A percentile compares a stretch with the other conserved stretches of the same genome.
phyloP scores from a whole-genome alignment of 2,113 vertebrate species.

The Spermophilus dauricus region DNA sequence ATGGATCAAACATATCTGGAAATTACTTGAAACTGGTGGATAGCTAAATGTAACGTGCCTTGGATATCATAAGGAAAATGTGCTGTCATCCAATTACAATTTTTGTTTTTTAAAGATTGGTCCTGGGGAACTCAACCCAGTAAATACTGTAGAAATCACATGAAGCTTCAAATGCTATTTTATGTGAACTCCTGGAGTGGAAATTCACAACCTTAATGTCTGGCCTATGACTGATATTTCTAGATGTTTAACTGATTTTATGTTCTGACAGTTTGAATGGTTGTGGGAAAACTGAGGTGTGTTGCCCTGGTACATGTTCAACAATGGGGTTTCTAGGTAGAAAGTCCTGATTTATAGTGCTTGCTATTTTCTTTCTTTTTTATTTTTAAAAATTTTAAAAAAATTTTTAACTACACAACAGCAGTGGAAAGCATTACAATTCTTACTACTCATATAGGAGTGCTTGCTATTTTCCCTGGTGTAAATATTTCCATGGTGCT shows the following conservation, averaged over 20 bases:
- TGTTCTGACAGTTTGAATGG: conserved; percentile 12
- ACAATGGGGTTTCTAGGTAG: background rate
- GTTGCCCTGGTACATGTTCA: background rate
- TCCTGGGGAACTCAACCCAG: background rate
- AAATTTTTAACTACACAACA: too few species aligned
- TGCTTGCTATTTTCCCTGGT: background rate
- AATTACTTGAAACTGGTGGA: conserved; percentile 61
- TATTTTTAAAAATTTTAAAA: too few species aligned
- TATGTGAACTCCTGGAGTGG: background rate
- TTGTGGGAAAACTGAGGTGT: background rate
- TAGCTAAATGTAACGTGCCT: conserved; percentile 1
- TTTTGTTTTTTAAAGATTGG: conserved; percentile 30
- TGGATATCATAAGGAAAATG: background rate
- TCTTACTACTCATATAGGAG: background rate
- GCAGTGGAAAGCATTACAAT: too few species aligned
- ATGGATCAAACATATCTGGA: conserved; percentile 63
- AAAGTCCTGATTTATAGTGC: background rate
- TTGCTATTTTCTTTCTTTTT: background rate
- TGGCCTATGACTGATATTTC: background rate
- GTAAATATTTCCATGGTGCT: background rate
- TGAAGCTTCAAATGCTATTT: background rate
- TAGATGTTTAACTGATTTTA: background rate
- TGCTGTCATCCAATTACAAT: background rate
- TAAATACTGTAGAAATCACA: background rate
- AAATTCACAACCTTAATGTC: background rate